Conservation (phyloP, 2,888 invertebrate species). For the Metellina segmentata region DNA sequence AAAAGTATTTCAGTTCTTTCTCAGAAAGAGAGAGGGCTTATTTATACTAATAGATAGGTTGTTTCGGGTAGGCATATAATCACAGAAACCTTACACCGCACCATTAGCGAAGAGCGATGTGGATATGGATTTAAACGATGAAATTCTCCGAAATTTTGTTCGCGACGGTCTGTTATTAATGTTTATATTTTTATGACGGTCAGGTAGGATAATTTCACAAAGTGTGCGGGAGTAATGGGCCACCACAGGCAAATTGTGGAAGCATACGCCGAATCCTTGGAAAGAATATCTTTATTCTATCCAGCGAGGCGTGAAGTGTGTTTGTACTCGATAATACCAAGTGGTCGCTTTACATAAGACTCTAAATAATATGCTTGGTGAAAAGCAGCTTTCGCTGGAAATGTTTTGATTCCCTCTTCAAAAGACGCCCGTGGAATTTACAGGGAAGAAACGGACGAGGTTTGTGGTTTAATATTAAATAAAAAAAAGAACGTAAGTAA, state of each 20-base stretch:
- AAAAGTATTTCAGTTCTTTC: no score
- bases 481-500: neutral
- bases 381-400: neutral
- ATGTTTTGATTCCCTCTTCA: no score
- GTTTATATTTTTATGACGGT: neutral
- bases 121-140: no score
- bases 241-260: slow-evolving; percentile 8
- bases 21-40: no score
- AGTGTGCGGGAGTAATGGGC: slow-evolving; percentile 15
- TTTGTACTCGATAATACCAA: slow-evolving; percentile 12
- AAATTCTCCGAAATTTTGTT: neutral
- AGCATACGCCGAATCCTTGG: neutral
- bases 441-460: neutral
- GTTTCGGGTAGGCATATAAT: no score
- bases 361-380: slow-evolving; percentile 14
- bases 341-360: slow-evolving; percentile 8
- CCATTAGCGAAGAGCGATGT: no score
- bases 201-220: neutral
- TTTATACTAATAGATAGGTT: no score
- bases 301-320: slow-evolving; percentile 12
- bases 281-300: neutral
- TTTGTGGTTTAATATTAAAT: neutral
- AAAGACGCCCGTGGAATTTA: neutral
- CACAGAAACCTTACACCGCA: no score
- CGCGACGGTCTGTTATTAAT: neutral